A percentile compares a stretch with the other conserved stretches of the same genome.
phyloP scores from a whole-genome alignment of 1,140 invertebrate species.

The Oncopeltus fasciatus region DNA sequence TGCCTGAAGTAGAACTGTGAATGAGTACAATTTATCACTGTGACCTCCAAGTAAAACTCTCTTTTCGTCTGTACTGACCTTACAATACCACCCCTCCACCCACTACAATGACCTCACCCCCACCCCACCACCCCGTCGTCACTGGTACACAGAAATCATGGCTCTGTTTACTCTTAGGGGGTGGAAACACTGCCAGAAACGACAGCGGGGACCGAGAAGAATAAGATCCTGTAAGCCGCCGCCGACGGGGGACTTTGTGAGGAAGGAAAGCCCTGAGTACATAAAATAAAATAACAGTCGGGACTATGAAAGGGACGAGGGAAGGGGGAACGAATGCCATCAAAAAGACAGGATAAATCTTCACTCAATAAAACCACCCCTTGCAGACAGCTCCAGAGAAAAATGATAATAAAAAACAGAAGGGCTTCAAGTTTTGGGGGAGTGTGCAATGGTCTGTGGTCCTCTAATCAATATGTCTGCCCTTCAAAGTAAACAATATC shows the following conservation, averaged over 20 bases:
- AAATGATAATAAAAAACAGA: slow-evolving; percentile 19
- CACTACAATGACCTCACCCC: too few species aligned
- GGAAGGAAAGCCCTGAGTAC: not conserved
- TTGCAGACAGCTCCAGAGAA: not conserved
- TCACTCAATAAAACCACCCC: slow-evolving; percentile 15
- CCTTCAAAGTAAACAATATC: not conserved
- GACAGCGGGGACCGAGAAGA: too few species aligned
- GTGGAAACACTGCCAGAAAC: not conserved
- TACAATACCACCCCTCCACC: too few species aligned
- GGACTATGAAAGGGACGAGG: not conserved
- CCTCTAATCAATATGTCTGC: not conserved
- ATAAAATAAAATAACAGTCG: not conserved
- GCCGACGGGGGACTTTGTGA: not conserved
- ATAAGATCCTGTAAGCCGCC: not conserved
- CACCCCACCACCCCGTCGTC: too few species aligned
- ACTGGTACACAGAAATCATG: too few species aligned
- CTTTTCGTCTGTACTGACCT: too few species aligned
- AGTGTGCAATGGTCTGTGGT: not conserved
- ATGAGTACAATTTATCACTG: too few species aligned
- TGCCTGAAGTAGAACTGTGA: too few species aligned
- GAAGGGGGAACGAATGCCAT: slow-evolving; percentile 2
- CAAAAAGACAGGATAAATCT: slow-evolving; percentile 15
- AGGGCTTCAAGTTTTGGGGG: not conserved
- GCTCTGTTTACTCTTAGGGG: not conserved
- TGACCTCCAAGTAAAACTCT: too few species aligned